Conservation (phyloP, 2,797 vertebrate genomes). For the Enteromius mattozi region DNA sequence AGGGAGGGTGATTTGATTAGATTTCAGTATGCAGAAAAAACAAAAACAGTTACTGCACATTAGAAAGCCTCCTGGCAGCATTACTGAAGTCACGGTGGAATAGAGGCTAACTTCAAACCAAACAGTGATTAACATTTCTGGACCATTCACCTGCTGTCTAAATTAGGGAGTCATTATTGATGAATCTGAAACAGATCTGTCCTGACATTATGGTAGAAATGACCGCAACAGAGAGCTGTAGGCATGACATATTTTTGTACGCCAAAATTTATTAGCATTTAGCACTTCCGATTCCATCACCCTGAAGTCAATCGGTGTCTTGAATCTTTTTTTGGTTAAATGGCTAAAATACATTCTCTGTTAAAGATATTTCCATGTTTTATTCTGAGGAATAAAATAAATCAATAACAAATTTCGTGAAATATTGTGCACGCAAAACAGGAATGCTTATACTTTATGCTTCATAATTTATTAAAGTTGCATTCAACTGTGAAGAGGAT, state of each 20-base stretch:
- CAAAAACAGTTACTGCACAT: background rate
- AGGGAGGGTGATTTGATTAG: background rate
- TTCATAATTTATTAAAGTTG: background rate
- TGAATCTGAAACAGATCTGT: background rate
- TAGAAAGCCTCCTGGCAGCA: background rate
- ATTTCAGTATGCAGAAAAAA: background rate
- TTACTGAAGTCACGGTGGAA: background rate
- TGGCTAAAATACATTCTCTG: background rate
- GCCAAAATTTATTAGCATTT: background rate
- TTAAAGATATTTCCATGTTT: background rate
- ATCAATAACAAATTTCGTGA: background rate
- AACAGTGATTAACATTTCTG: background rate
- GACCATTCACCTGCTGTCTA: conserved; percentile 1
- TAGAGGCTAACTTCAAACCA: background rate
- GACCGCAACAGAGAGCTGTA: background rate
- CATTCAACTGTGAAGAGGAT: background rate
- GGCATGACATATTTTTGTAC: background rate
- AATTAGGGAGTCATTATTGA: conserved; percentile 6
- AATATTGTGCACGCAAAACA: no score
- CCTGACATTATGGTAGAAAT: background rate
- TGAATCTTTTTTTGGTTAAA: background rate
- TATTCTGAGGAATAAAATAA: background rate
- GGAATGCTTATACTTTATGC: background rate
- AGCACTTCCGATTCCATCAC: background rate
- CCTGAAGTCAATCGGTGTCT: background rate